These are phyloP conservation scores for Achroia grisella DNA, from an alignment of 1,140 invertebrate genomes.

Conservation along the genomic window DNA sequence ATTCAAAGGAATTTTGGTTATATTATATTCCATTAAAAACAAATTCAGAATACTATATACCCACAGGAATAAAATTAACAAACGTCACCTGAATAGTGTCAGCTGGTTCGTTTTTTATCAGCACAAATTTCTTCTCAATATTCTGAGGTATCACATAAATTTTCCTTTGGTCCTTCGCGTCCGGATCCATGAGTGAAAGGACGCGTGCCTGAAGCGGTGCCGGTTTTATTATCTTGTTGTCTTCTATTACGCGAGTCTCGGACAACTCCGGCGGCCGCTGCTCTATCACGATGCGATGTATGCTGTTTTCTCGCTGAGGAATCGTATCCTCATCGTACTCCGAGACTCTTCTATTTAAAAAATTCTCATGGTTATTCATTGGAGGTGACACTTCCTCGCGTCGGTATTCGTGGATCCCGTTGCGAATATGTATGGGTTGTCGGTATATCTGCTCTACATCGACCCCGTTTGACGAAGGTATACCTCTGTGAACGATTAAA, in stretches of 20 bases:
- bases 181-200: conserved; percentile 46
- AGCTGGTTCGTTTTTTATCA: conserved; percentile 69
- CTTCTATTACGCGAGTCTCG: conserved; percentile 48
- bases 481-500: conserved; percentile 39
- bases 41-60: too few relatives aligned
- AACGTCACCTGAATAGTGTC: conserved; percentile 57
- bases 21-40: too few relatives aligned
- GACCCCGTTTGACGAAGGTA: conserved; percentile 39
- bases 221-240: conserved; percentile 62
- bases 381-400: conserved; percentile 41
- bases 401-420: conserved; percentile 55
- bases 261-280: conserved; percentile 40
- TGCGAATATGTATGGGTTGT: conserved; percentile 36
- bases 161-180: conserved; percentile 44
- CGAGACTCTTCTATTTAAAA: conserved; percentile 50
- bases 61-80: too few relatives aligned
- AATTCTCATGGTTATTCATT: conserved; percentile 51
- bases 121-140: conserved; percentile 64
- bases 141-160: conserved; percentile 64
- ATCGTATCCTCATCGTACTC: conserved; percentile 54
- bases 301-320: conserved; percentile 30
- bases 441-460: conserved; percentile 43
- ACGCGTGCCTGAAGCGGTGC: conserved; percentile 52
- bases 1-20: too few relatives aligned
- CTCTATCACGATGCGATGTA: conserved; percentile 30